Base-by-base conservation (phyloP, 2,113 vertebrate genomes). In the Gobiocypris rarus region DNA sequence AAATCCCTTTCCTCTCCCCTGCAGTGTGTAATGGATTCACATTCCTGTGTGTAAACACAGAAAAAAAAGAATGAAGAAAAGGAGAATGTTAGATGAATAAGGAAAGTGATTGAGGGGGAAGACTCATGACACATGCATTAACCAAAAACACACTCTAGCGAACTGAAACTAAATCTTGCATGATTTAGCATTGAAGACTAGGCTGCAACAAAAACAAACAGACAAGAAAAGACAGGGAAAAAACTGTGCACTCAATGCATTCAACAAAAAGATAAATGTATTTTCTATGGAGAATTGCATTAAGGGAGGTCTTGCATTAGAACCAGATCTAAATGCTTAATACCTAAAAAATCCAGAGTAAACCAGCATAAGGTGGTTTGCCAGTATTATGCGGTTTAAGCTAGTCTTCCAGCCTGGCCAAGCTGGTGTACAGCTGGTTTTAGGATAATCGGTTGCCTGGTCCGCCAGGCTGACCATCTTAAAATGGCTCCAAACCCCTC, bases 1-100 rank as follows among this genome's bases (percentile, higher is more conserved):
- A 94, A 94, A 93, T 87, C 94, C 94, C 93, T 87, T 84, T 58
- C 61, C 86, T 92, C 89, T 93, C 90, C 92, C 91, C 75, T 89
- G 87, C 63, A 81, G 84, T 85, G 76, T 86, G 85, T 90, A 86
- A 89, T 31, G 87, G 75, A 86, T 63, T 89, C 58, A 85, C 89
- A 92, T 92, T 94, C 91, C 91, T 78, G 56, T 2, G 31, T 82
- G 65, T 71, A 85, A 85, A 87, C 31, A 83, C 26, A 3, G 6
- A 1, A 50, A 61, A 34, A 74, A 59, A 82, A 56, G 45, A 83
- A 52, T 11, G 43, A 77, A 61, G 11, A 34, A 50, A 75, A 78
- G 9, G 10, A 61, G 1, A 65, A 59, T 54, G 41, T 24, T 84
- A 54, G 19, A 56, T 4, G 8, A 84, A 85, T 43, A 78, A 69